Evolutionary conservation across 2,113 vertebrate species (phyloP), one percentile per base, ranked within the genome.

Genomic region (Capricornis sumatraensis): DNA sequence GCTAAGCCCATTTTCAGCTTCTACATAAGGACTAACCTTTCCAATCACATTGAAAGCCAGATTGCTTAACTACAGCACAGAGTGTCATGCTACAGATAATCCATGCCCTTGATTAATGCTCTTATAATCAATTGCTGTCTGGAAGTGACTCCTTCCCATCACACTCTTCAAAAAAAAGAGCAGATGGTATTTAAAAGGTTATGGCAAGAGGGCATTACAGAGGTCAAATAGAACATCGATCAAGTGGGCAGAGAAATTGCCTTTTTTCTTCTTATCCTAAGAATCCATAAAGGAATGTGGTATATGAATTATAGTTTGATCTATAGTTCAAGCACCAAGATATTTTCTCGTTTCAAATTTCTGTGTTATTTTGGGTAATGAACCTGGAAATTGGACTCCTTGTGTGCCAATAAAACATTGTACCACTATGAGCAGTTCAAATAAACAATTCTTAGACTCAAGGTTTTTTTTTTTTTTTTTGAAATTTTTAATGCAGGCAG

Each of bases 121-220:
- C 98, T 99, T 99, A 99, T 99, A 99, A 99, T 99, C 99, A 99
- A 99, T 99, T 99, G 99, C 98, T 99, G 99, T 99, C 99, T 99
- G 98, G 98, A 98, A 99, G 99, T 99, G 98, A 99, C 99, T 99
- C 99, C 99, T 99, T 99, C 99, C 99, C 99, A 99, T 99, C 99
- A 99, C 98, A 99, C 98, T 99, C 98, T 99, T 99, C 98, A 99
- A 98, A 99, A 99, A 45, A 98, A 99, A 99, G 98, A 99, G 99
- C 99, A 99, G 99, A 99, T 99, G 99, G 99, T 99, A 99, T 99
- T 99, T 98, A 98, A 99, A 99, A 99, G 99, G 99, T 99, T 99
- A 99, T 98, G 96, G 98, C 98, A 99, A 98, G 98, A 98, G 99
- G 98, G 98, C 98, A 99, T 98, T 98, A 96, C 96, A 96, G 98